Percentiles rank a stretch among this genome's conserved stretches.
Conservation (phyloP, 2,113 vertebrate species). For the Nothoprocta perdicaria region DNA sequence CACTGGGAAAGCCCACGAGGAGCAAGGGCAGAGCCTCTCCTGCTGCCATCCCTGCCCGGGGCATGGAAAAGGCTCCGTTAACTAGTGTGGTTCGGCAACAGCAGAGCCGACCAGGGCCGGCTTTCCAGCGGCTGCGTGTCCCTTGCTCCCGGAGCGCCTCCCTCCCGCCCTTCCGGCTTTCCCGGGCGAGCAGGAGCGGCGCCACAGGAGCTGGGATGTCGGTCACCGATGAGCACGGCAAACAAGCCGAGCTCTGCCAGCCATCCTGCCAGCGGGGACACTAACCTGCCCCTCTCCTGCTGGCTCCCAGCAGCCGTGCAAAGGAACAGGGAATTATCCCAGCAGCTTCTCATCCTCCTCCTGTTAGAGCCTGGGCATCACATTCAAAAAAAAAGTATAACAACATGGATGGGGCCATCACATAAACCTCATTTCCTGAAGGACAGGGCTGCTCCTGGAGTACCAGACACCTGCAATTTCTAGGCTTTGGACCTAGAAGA, state of each 20-base stretch:
- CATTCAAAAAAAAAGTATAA: not conserved
- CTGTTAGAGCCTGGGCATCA: not conserved
- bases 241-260: not conserved
- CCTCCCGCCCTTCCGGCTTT: not conserved
- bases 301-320: not conserved
- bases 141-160: not conserved
- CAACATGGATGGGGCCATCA: not conserved
- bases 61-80: not conserved
- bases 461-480: not conserved
- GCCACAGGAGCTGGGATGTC: not conserved
- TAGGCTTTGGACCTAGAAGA: not conserved
- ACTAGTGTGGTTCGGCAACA: fast-evolving
- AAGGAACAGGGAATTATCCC: not conserved
- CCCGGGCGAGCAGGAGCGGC: not conserved
- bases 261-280: not conserved
- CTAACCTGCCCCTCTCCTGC: not conserved
- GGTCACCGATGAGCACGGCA: not conserved
- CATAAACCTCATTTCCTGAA: not conserved
- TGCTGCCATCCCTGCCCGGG: fast-evolving
- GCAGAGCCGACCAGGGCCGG: not conserved
- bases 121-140: not conserved
- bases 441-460: not conserved
- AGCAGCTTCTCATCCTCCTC: not conserved
- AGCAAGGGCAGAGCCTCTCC: not conserved
- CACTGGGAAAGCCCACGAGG: not conserved